phyloP scores from a whole-genome alignment of 2,888 invertebrate genomes.

The Taphrorychus bicolor region DNA sequence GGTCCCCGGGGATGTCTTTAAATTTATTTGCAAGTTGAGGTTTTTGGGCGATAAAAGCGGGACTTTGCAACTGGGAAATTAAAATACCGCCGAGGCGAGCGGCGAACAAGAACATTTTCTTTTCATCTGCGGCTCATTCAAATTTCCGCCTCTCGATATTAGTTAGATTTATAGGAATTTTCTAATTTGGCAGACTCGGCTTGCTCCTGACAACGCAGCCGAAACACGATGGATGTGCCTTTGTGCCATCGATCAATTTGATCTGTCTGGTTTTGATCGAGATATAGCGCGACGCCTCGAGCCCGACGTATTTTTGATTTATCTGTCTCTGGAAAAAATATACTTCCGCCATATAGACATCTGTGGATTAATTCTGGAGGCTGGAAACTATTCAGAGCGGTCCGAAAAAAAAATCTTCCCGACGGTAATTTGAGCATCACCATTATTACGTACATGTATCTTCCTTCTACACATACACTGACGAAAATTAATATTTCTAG shows the following conservation, averaged over 20 bases:
- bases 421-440: no score
- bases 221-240: slow-evolving; percentile 55
- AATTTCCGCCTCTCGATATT: slow-evolving; percentile 1
- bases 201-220: slow-evolving; percentile 53
- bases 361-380: not conserved
- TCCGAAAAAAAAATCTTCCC: not conserved
- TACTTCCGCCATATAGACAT: slow-evolving; percentile 3
- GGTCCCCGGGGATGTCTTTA: slow-evolving; percentile 16
- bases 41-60: slow-evolving; percentile 2
- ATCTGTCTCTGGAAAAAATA: slow-evolving; percentile 34
- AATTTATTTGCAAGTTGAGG: slow-evolving; percentile 26
- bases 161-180: slow-evolving; percentile 6
- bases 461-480: no score
- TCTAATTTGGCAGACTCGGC: slow-evolving; percentile 45
- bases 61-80: not conserved
- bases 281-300: slow-evolving; percentile 45
- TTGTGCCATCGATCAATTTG: slow-evolving; percentile 57
- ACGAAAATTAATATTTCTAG: not conserved
- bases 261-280: slow-evolving; percentile 56
- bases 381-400: not conserved
- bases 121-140: not conserved
- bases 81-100: not conserved
- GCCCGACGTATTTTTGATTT: slow-evolving; percentile 47
- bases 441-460: no score
- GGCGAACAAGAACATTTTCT: not conserved